Base-by-base conservation (phyloP, 2,113 vertebrate species). In the Montifringilla adamsi region DNA sequence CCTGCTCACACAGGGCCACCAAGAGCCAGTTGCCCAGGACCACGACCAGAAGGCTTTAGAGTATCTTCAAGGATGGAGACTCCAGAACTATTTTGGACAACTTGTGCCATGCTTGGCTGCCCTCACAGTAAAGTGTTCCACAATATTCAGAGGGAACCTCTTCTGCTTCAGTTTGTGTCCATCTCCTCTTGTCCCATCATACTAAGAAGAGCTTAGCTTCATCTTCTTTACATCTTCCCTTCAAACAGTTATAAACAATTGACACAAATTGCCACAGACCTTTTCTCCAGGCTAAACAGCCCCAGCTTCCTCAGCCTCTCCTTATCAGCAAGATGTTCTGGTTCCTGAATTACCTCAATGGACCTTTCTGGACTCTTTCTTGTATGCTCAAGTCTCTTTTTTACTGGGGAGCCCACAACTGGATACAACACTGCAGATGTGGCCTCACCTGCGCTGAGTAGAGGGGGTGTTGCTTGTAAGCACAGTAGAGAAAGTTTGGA, bases 71-170 rank as follows among this genome's bases (percentile, higher is more conserved):
- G 56, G 12, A 77, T 33, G 12, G 63, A 70, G 35, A 77, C 18
- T 28, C 22, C 19, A 56, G n/a, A 55, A 27, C 26, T 35, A 8
- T 23, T 47, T 5, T 20, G 35, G 41, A n/a, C 72, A 90, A 69
- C 35, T 13, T 76, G 26, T 35, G 41, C 17, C 47, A 43, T 7
- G 17, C 41, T 13, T 62, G 17, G 26, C 35, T 60, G 52, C 41
- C 22, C 41, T 43, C 31, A 79, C n/a, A 55, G 19, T 46, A 49
- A 41, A 62, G 14, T 13, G 8, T 47, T 23, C 19, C 11, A 26
- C 0, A 0, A 24, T 49, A 55, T 6, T 77, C 26, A 43, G n/a
- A 83, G 18, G 8, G 18, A 77, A 56, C 5, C 8, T 69, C 22
- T 31, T 69, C 22, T n/a, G 35, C 78, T 84, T 77, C 72, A 37